Base-by-base conservation (phyloP, 1,140 invertebrate genomes). In the Epicauta chinensis region DNA sequence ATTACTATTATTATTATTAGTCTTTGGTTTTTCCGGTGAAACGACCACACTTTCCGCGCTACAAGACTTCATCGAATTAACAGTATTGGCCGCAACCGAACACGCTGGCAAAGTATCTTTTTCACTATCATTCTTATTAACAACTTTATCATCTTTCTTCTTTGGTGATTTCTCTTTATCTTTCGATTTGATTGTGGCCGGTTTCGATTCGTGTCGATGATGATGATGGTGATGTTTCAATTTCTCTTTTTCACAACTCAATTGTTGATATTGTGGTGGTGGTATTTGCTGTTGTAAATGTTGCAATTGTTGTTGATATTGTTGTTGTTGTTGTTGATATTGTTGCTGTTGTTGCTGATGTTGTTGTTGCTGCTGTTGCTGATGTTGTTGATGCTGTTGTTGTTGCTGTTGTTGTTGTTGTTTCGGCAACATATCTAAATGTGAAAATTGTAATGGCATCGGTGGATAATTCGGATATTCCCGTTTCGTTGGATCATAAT, bases 121-220 rank as follows among this genome's bases (percentile, higher is more conserved):
- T 4, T 4, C 17, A 23, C 7, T 7, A 23, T 7, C 7, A 23
- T 23, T 23, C 7, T 3, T 23, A 5, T 23, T 3, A 5, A 56
- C 66, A 3, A 15, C 17, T 38, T 53, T 64, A 17, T 71, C 64
- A n/a, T 69, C 66, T 34, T 66, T 64, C 51, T 56, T 61, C 2
- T 62, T 69, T 0, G 66, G 59, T 32, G 52, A 56, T 32, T 63
- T 58, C 56, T 61, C 36, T 52, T n/a, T 53, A 17, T 63, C 65
- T 23, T 40, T 59, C 12, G 36, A 41, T 40, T 47, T 70, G 63
- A 34, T 68, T 61, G 38, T 64, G 46, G 16, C 48, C 15, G 59
- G 54, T 37, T 52, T 62, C 2, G 63, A 52, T 38, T 72, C 64
- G 36, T 71, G 68, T 42, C 72, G 67, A 55, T 67, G 65, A n/a